Conservation (phyloP, 2,797 vertebrate genomes). For the Gephyroberyx darwinii region DNA sequence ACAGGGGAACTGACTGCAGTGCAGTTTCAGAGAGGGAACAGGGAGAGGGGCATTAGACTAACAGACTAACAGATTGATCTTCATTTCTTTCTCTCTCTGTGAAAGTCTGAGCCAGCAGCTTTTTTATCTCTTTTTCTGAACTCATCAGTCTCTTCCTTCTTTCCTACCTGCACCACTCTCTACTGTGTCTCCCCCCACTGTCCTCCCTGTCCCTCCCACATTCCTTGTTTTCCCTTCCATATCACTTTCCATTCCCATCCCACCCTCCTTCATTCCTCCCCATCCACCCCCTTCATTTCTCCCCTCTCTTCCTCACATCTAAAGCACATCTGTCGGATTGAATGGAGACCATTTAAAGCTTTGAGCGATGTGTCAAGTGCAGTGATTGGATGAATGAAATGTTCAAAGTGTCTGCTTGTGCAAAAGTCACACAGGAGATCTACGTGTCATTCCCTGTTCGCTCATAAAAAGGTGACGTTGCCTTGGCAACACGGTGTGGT, state of each 20-base stretch:
- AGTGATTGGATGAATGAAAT: conserved; percentile 7
- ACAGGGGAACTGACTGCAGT: conserved; percentile 57
- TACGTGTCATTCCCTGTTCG: conserved; percentile 1
- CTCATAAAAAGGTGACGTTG: conserved; percentile 12
- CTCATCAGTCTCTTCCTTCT: conserved; percentile 4
- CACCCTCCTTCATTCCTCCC: background rate
- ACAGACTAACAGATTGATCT: background rate
- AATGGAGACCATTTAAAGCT: conserved; percentile 9
- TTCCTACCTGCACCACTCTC: background rate
- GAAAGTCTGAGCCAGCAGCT: conserved; percentile 29
- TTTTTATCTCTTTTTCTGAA: conserved; percentile 18
- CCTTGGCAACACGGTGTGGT: conserved; percentile 30
- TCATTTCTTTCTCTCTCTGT: conserved; percentile 17
- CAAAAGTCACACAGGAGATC: conserved; percentile 21
- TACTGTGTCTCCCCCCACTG: background rate
- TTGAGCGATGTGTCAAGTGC: conserved; percentile 4
- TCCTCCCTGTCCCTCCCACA: background rate
- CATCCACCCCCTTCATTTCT: background rate
- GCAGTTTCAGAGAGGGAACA: conserved; percentile 49
- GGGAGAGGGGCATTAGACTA: conserved; percentile 46
- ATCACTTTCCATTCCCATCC: background rate
- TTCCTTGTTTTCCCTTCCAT: background rate
- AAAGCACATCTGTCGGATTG: conserved; percentile 1
- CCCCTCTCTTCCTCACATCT: background rate
- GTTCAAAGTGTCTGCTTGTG: conserved; percentile 11